A percentile compares a stretch with the other conserved stretches of the same genome.
phyloP scores from a whole-genome alignment of 2,113 vertebrate species.

The Nesospiza acunhae region DNA sequence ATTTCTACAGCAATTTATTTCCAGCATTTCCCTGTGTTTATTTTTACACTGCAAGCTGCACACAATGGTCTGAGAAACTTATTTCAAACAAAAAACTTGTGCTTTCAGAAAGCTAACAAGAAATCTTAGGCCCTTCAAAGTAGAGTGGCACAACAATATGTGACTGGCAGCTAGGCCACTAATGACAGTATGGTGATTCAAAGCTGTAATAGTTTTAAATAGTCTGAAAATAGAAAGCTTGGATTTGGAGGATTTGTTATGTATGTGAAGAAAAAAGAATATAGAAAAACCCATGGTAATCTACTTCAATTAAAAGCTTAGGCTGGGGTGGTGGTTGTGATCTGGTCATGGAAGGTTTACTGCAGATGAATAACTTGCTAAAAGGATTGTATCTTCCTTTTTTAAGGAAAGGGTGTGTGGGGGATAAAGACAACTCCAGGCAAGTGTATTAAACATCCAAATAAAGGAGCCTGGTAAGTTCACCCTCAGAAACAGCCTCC shows the following conservation, averaged over 20 bases:
- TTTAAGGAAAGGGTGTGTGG: neutral
- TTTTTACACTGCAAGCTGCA: neutral
- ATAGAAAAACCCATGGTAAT: neutral
- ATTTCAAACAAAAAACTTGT: neutral
- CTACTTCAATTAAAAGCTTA: slow-evolving; percentile 12
- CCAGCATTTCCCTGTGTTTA: neutral
- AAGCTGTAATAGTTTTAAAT: neutral
- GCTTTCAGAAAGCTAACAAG: neutral
- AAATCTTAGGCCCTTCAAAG: neutral
- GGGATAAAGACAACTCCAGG: neutral
- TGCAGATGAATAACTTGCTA: neutral
- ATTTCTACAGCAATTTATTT: slow-evolving; percentile 12
- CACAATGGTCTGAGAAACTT: neutral
- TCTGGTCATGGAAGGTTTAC: neutral
- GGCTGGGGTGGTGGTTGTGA: neutral
- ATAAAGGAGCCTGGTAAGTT: neutral
- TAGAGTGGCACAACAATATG: neutral
- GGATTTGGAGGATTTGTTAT: neutral
- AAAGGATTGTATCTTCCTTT: neutral
- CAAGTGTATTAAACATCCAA: neutral
- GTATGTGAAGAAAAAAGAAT: neutral
- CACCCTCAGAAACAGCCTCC: neutral
- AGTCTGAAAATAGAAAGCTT: neutral
- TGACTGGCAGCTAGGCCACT: slow-evolving; percentile 34
- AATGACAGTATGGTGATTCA: slow-evolving; percentile 33